phyloP scores from a whole-genome alignment of 2,797 vertebrate genomes.

The Cossypha polioptera region DNA sequence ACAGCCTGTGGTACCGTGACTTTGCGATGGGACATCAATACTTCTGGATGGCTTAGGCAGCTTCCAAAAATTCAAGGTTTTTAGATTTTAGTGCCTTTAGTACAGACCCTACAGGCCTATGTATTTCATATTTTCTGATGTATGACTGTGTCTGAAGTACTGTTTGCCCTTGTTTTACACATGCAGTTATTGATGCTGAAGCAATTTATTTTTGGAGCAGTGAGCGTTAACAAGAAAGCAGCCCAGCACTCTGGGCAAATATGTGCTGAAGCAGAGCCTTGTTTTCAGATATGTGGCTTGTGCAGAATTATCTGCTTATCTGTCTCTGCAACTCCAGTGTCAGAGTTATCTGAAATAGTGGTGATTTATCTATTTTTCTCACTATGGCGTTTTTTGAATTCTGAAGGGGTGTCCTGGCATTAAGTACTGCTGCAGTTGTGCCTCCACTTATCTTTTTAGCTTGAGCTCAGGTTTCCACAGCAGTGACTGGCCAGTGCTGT shows the following conservation, averaged over 20 bases:
- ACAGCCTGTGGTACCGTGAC: not conserved
- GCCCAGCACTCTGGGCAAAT: not conserved
- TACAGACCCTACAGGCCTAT: too few species aligned
- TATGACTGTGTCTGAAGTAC: not conserved
- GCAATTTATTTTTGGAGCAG: not conserved
- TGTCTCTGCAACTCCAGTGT: not conserved
- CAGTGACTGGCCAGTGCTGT: not conserved
- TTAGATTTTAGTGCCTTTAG: not conserved
- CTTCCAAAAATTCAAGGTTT: not conserved
- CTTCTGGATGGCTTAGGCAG: not conserved
- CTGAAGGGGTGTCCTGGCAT: not conserved
- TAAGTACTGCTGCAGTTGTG: not conserved
- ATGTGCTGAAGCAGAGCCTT: not conserved
- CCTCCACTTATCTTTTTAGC: not conserved
- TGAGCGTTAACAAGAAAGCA: not conserved
- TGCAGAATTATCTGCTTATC: not conserved
- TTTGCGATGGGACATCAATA: not conserved
- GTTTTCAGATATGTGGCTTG: not conserved
- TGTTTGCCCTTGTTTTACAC: not conserved
- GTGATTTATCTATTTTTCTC: not conserved
- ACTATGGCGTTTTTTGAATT: not conserved
- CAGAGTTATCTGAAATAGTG: not conserved
- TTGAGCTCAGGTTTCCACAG: not conserved
- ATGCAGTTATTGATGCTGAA: not conserved
- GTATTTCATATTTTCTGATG: not conserved